These are phyloP conservation scores for Pristiophorus japonicus DNA, from an alignment of 2,113 vertebrate genomes.

Conservation along the genomic window DNA sequence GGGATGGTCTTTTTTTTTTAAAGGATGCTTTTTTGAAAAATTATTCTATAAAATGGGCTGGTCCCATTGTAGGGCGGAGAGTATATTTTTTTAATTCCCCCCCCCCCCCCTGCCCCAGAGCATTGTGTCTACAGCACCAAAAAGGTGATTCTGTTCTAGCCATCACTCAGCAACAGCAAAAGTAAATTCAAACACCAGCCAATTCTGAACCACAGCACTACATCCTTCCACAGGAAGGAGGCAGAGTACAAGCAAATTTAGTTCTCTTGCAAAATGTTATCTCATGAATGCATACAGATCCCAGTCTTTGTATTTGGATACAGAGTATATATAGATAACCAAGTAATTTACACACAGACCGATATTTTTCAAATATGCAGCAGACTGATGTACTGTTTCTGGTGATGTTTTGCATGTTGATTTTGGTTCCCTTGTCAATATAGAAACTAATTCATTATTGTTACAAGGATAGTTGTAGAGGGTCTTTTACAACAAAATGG, in stretches of 20 bases:
- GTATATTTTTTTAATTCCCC: background rate
- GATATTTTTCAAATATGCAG: background rate
- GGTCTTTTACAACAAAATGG: background rate
- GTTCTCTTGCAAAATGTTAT: background rate
- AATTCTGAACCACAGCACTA: background rate
- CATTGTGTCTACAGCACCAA: background rate
- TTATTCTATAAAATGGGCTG: background rate
- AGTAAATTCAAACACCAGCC: background rate
- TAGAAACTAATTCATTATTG: background rate
- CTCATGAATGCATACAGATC: background rate
- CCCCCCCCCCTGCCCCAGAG: background rate
- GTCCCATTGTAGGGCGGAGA: background rate
- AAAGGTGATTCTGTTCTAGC: background rate
- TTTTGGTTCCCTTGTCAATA: conserved; percentile 12
- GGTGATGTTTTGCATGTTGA: background rate
- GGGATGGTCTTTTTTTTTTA: background rate
- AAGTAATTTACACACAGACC: background rate
- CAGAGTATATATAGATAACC: background rate
- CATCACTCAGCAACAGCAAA: background rate
- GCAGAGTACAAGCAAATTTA: background rate
- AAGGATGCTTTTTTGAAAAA: background rate
- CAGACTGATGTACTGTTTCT: background rate
- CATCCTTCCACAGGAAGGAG: background rate
- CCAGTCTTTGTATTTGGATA: conserved; percentile 4
- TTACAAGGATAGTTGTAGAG: background rate